Evolutionary conservation across 2,888 invertebrate genomes (phyloP).

Genomic region (Meganola albula): DNA sequence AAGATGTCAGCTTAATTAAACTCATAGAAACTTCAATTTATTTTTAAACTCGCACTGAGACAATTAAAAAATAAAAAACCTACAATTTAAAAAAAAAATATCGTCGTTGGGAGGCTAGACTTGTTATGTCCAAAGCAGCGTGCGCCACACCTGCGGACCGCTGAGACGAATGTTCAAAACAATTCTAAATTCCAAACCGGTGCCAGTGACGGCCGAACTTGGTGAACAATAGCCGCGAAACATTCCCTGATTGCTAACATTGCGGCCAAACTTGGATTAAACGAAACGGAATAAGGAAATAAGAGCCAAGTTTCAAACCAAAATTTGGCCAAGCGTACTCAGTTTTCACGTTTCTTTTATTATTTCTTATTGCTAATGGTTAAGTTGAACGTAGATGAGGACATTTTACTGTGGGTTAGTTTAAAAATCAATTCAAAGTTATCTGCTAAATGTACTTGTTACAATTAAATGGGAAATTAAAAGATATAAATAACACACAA

Average conservation of each 20-base stretch:
- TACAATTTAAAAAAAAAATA: no score
- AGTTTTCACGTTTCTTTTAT: constrained; percentile 33
- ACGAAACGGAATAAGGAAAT: constrained; percentile 53
- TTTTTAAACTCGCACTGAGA: no score
- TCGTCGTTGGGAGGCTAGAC: no score
- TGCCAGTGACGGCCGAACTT: constrained; percentile 62
- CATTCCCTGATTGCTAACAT: constrained; percentile 70
- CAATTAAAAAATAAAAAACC: no score
- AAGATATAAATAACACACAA: no score
- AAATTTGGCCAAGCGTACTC: constrained; percentile 32
- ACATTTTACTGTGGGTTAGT: constrained; percentile 16
- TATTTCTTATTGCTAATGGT: constrained; percentile 26
- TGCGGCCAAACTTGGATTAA: constrained; percentile 60
- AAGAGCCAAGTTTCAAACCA: constrained; percentile 33
- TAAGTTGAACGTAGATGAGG: constrained; percentile 15
- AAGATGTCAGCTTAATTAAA: no score
- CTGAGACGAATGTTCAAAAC: constrained; percentile 52
- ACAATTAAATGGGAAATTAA: no score
- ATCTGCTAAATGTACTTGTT: no score
- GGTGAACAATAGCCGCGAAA: constrained; percentile 61
- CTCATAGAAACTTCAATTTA: no score
- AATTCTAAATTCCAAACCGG: constrained; percentile 61
- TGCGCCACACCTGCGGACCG: constrained; percentile 49
- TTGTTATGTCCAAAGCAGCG: no score
- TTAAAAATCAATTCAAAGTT: no score